Percentiles rank a stretch among this genome's conserved stretches.
phyloP scores from a whole-genome alignment of 2,888 invertebrate genomes.

The Caenorhabditis sp. region DNA sequence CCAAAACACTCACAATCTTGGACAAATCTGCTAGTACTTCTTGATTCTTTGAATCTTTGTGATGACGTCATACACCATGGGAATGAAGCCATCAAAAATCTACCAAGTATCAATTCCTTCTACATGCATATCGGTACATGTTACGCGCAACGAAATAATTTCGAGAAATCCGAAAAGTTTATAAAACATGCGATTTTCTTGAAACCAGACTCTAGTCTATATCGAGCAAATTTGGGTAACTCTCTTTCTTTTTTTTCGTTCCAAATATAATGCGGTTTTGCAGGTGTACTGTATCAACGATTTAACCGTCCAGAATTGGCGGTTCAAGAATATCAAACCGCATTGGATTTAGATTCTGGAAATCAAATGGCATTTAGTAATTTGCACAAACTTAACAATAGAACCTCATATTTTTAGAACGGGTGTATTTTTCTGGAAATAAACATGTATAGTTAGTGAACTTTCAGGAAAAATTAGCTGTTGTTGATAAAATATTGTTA shows the following conservation, averaged over 20 bases:
- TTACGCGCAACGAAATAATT: conserved; percentile 83
- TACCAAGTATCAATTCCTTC: conserved; percentile 82
- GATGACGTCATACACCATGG: conserved; percentile 81
- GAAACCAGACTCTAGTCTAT: conserved; percentile 80
- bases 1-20: conserved; percentile 86
- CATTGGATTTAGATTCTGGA: conserved; percentile 20
- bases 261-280: background rate
- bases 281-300: conserved; percentile 54
- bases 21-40: conserved; percentile 87
- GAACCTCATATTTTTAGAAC: background rate
- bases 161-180: conserved; percentile 82
- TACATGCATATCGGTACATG: conserved; percentile 89
- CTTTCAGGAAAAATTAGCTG: background rate
- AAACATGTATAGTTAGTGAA: background rate
- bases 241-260: background rate
- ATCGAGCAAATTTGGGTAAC: conserved; percentile 87
- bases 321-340: conserved; percentile 32
- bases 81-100: conserved; percentile 78
- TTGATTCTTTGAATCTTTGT: conserved; percentile 75
- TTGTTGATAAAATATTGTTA: too few species aligned
- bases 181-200: conserved; percentile 82
- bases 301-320: conserved; percentile 38
- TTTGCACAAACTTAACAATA: conserved; percentile 3
- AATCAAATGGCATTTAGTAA: conserved; percentile 17
- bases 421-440: background rate